Base-by-base conservation (phyloP, 2,888 invertebrate species). In the Euproctis similis region DNA sequence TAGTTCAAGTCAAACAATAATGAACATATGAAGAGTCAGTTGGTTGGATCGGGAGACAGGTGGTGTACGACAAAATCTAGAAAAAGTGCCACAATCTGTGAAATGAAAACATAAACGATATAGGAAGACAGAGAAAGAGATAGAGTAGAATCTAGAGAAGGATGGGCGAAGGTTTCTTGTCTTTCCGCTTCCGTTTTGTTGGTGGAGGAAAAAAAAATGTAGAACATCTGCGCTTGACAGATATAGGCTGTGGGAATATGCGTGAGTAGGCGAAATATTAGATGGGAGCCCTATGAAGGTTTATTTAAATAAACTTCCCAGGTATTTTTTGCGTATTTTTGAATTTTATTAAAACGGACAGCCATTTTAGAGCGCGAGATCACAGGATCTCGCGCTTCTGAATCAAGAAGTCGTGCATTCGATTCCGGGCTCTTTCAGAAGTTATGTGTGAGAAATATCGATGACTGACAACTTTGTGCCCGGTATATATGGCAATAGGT, bases 111-210 rank as follows among this genome's bases (percentile, higher is more conserved):
- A 4, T 14, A 14, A 70, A 69, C n/a, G 69, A 57, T 54, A 53
- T 63, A 56, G 61, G 63, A 69, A 69, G 67, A 59, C 48, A 59
- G 34, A 34, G 51, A 60, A 59, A 57, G 42, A 44, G 69, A 60
- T 61, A 63, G 41, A 37, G 42, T n/a, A 30, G 26, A 41, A 35
- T 47, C 35, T 46, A 57, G 60, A 74, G 39, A 12, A 63, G 55
- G 69, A 69, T 33, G 40, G n/a, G n/a, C 52, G 26, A 29, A 26
- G 42, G 51, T 36, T 49, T 41, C 59, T 53, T 68, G 67, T 72
- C 74, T 76, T 80, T 78, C 82, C 80, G 78, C 72, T 82, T 82
- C 82, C 82, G 78, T 73, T 74, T 73, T 64, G 55, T 75, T 70
- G 61, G n/a, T n/a, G n/a, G n/a, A n/a, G n/a, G n/a, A n/a, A n/a